phyloP scores from a whole-genome alignment of 2,888 invertebrate species.

The Isotomurus palustris region DNA sequence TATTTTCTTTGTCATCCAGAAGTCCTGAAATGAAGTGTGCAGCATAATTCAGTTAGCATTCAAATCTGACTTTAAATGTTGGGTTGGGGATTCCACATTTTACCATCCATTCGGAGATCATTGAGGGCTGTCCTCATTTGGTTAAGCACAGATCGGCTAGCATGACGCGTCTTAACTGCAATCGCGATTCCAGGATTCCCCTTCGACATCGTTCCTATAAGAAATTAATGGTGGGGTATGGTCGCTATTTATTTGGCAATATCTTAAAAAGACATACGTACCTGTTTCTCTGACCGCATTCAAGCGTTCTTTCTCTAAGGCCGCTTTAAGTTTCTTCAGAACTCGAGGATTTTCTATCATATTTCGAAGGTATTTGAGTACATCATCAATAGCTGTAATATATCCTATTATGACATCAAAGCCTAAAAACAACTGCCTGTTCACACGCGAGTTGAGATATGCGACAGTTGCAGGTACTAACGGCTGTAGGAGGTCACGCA shows the following conservation, averaged over 20 bases:
- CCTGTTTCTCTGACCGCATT: conserved; percentile 56
- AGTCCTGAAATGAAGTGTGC: conserved; percentile 51
- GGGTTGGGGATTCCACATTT: not conserved
- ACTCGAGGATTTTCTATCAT: conserved; percentile 51
- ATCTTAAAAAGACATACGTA: no score
- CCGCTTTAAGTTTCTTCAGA: conserved; percentile 46
- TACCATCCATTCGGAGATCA: conserved; percentile 56
- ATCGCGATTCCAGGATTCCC: conserved; percentile 61
- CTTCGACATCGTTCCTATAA: conserved; percentile 54
- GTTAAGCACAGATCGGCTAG: conserved; percentile 59
- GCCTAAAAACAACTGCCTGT: conserved; percentile 58
- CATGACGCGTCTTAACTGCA: conserved; percentile 62
- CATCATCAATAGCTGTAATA: conserved; percentile 60
- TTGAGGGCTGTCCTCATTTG: conserved; percentile 57
- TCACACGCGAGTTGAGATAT: conserved; percentile 57
- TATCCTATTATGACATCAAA: conserved; percentile 63
- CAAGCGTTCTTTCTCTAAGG: conserved; percentile 49
- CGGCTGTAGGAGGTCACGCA: no score
- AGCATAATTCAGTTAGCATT: not conserved
- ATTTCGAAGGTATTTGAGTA: conserved; percentile 56
- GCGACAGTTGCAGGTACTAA: conserved; percentile 56
- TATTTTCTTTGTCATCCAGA: conserved; percentile 59
- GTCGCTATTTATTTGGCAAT: no score
- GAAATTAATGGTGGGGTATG: no score
- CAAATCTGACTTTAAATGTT: not conserved